A percentile compares a stretch with the other conserved stretches of the same genome.
phyloP scores from a whole-genome alignment of 1,140 invertebrate genomes.

The Chironomus striatipennis region DNA sequence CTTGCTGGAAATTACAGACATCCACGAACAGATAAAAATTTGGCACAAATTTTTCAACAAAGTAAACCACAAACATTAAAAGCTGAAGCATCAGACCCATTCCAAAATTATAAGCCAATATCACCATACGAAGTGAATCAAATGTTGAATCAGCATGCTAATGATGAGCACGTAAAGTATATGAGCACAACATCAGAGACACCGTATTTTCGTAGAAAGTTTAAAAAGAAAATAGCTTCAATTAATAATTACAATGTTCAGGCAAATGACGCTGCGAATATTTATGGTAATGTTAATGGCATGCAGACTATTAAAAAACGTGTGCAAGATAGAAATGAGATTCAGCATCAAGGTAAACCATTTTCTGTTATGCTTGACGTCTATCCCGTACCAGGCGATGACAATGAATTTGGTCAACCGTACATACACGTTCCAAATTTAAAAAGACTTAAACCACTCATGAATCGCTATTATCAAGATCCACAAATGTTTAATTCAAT shows the following conservation, averaged over 20 bases:
- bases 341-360: neutral
- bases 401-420: neutral
- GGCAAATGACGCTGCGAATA: neutral
- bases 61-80: neutral
- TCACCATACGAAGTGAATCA: neutral
- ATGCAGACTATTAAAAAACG: neutral
- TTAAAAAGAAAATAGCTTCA: neutral
- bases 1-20: neutral
- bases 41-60: neutral
- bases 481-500: neutral
- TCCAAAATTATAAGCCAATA: neutral
- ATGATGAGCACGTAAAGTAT: neutral
- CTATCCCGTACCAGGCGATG: neutral
- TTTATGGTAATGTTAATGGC: neutral
- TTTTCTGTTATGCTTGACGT: neutral
- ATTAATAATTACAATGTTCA: neutral
- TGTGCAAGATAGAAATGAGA: neutral
- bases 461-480: constrained; percentile 16
- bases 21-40: neutral
- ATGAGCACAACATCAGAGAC: neutral
- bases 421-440: neutral
- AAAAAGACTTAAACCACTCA: neutral
- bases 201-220: neutral
- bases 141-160: neutral
- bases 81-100: constrained; percentile 4